Conservation (phyloP, 2,888 invertebrate genomes). For the Epinotia ramella region DNA sequence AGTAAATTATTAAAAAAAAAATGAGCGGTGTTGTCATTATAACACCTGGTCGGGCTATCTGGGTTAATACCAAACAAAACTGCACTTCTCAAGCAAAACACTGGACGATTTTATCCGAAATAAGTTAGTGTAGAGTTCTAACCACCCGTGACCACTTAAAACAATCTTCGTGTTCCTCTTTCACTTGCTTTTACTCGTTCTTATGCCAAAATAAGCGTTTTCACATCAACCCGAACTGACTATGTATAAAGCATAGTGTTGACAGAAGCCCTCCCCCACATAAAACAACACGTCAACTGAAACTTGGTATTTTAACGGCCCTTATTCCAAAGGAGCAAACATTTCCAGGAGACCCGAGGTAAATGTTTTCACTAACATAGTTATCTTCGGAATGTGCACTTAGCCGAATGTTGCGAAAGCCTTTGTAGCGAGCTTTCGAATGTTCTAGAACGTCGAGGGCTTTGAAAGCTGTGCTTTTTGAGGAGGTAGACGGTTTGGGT, state of each 20-base stretch:
- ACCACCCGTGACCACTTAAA: neutral
- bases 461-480: slow-evolving; percentile 26
- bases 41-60: no score
- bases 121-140: neutral
- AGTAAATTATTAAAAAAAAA: no score
- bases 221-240: neutral
- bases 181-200: neutral
- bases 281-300: slow-evolving; percentile 21
- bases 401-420: slow-evolving; percentile 22
- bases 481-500: slow-evolving; percentile 17
- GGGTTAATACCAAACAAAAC: neutral
- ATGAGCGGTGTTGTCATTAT: no score
- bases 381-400: slow-evolving; percentile 32
- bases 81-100: neutral
- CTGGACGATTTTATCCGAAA: no score
- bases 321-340: neutral
- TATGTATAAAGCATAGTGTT: slow-evolving; percentile 4
- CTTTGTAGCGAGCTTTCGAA: slow-evolving; percentile 25
- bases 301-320: slow-evolving; percentile 23
- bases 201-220: neutral
- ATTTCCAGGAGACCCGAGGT: slow-evolving; percentile 19
- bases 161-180: neutral
- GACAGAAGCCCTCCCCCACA: slow-evolving; percentile 15
- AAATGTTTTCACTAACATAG: slow-evolving; percentile 34
- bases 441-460: slow-evolving; percentile 11